Conservation (phyloP, 2,797 vertebrate species). For the Rhinatrema bivittatum region DNA sequence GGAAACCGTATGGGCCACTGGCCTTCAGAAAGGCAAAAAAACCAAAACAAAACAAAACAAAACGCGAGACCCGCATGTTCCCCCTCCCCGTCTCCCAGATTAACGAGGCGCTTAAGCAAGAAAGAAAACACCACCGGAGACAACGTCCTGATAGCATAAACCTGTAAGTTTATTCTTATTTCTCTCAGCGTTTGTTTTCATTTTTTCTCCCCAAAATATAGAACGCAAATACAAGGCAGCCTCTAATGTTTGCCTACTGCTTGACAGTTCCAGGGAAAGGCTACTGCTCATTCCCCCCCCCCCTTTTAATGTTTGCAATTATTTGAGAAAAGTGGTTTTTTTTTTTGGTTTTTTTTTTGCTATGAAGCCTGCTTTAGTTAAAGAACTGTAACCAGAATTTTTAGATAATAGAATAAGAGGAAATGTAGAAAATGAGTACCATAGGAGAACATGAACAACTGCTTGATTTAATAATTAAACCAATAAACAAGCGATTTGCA, state of each 20-base stretch:
- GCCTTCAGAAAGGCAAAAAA: slow-evolving; percentile 22
- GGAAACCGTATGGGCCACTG: slow-evolving; percentile 13
- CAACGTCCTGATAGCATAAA: too few relatives aligned
- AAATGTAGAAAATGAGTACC: too few relatives aligned
- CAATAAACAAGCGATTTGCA: too few relatives aligned
- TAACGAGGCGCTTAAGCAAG: slow-evolving; percentile 19
- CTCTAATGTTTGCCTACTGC: background rate
- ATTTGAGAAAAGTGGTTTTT: too few relatives aligned
- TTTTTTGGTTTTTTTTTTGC: too few relatives aligned
- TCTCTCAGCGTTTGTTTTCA: background rate
- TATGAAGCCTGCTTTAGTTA: too few relatives aligned
- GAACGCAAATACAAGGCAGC: background rate
- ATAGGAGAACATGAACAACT: too few relatives aligned
- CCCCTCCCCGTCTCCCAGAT: slow-evolving; percentile 5
- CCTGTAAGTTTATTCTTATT: too few relatives aligned
- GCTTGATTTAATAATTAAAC: too few relatives aligned
- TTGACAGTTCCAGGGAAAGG: background rate
- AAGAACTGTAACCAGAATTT: too few relatives aligned
- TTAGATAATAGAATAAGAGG: too few relatives aligned
- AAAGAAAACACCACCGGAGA: too few relatives aligned
- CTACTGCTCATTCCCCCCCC: background rate
- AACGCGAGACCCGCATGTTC: slow-evolving; percentile 30
- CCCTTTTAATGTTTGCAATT: background rate
- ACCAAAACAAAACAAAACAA: slow-evolving; percentile 28
- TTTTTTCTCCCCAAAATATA: background rate